phyloP scores from a whole-genome alignment of 2,797 vertebrate genomes.

The Cottoperca gobio region DNA sequence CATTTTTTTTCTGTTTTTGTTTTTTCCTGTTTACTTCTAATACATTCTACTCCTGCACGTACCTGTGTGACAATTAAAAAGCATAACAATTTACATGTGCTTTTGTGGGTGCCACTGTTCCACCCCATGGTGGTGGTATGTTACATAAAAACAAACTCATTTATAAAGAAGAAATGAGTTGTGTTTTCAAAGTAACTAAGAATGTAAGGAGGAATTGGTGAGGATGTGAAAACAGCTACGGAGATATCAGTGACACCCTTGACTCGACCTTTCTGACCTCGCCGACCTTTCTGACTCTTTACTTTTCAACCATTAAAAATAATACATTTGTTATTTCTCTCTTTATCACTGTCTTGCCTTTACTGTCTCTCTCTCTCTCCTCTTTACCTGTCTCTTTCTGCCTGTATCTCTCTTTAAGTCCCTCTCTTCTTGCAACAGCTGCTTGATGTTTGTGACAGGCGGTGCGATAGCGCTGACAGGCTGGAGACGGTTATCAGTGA shows the following conservation, averaged over 20 bases:
- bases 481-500: conserved; percentile 96
- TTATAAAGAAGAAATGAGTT: no score
- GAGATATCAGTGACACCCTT: conserved; percentile 1
- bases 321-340: conserved; percentile 22
- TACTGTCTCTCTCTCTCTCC: conserved; percentile 8
- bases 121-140: no score
- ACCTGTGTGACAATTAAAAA: not conserved
- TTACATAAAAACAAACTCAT: not conserved
- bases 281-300: not conserved
- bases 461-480: conserved; percentile 88
- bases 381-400: conserved; percentile 39
- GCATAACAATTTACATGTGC: not conserved
- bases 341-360: conserved; percentile 28
- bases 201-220: not conserved
- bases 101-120: not conserved
- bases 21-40: not conserved
- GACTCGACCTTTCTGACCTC: conserved; percentile 36
- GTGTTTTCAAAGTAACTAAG: not conserved
- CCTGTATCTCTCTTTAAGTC: conserved; percentile 54
- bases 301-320: conserved; percentile 15
- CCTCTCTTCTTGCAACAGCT: conserved; percentile 82
- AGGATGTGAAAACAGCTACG: not conserved
- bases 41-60: not conserved
- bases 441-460: conserved; percentile 98
- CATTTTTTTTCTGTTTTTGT: not conserved